These are phyloP conservation scores for Aphaenogaster rudis DNA, from an alignment of 1,140 invertebrate genomes.

Conservation along the genomic window DNA sequence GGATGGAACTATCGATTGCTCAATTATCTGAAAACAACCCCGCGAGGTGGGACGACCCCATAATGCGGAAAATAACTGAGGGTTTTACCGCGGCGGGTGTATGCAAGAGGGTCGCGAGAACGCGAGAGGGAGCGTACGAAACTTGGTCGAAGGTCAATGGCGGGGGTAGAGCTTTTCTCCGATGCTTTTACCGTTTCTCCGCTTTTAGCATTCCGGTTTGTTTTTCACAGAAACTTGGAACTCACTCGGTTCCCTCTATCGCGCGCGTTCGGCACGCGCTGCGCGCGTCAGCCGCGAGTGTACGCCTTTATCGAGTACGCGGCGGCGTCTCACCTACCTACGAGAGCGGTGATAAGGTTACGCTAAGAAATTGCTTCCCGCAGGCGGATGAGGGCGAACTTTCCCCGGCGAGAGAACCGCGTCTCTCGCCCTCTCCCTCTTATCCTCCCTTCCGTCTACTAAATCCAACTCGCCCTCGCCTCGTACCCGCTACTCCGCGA, in stretches of 20 bases:
- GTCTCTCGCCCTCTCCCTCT: neutral
- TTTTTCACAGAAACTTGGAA: constrained; percentile 48
- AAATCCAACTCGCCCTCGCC: neutral
- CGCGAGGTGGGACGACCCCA: neutral
- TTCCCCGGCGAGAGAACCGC: constrained; percentile 22
- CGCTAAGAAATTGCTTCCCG: constrained; percentile 78
- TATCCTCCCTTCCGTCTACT: constrained; percentile 6
- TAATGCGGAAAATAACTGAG: neutral
- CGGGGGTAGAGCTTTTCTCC: constrained; percentile 12
- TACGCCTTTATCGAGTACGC: constrained; percentile 36
- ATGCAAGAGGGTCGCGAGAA: constrained; percentile 21
- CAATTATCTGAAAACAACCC: constrained; percentile 19
- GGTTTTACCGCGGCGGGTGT: neutral
- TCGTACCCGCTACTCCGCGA: neutral
- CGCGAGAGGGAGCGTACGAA: neutral
- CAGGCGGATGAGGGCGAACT: constrained; percentile 41
- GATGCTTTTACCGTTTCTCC: constrained; percentile 5
- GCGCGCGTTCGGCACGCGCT: constrained; percentile 53
- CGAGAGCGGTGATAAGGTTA: constrained; percentile 69
- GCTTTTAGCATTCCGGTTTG: constrained; percentile 39
- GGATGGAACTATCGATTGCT: constrained; percentile 24
- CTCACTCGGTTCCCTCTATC: constrained; percentile 14
- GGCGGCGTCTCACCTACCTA: constrained; percentile 31
- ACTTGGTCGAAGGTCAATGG: constrained; percentile 51
- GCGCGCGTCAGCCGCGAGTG: neutral